These are phyloP conservation scores for Theretra japonica DNA, from an alignment of 2,888 invertebrate genomes.

Conservation along the genomic window DNA sequence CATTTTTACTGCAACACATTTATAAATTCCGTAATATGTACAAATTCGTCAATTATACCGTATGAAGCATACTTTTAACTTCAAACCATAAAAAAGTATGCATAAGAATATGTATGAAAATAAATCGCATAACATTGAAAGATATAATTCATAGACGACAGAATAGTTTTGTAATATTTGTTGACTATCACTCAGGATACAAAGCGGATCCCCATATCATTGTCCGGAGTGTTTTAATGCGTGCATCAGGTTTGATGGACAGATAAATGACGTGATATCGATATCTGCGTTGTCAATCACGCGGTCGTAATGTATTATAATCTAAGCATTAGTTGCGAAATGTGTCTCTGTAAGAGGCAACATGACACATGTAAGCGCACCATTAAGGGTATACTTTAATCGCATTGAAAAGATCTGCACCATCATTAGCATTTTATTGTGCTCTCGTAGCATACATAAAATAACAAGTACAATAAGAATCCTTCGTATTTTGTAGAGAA, in stretches of 20 bases:
- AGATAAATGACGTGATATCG: conserved; percentile 61
- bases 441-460: not conserved
- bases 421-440: conserved; percentile 21
- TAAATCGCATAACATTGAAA: too few relatives aligned
- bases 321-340: conserved; percentile 55
- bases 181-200: conserved; percentile 1
- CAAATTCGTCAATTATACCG: too few relatives aligned
- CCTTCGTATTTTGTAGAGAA: not conserved
- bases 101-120: too few relatives aligned
- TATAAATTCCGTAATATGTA: too few relatives aligned
- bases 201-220: conserved; percentile 4
- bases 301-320: conserved; percentile 57
- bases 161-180: too few relatives aligned
- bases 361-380: conserved; percentile 39
- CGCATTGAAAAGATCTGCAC: conserved; percentile 3
- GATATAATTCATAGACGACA: too few relatives aligned
- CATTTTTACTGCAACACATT: too few relatives aligned
- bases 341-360: conserved; percentile 48
- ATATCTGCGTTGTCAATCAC: conserved; percentile 67
- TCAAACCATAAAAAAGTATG: too few relatives aligned
- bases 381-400: conserved; percentile 19
- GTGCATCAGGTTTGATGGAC: conserved; percentile 51
- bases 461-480: not conserved
- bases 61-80: too few relatives aligned
- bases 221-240: conserved; percentile 17